phyloP scores from a whole-genome alignment of 2,113 vertebrate species.

The Pleuronectes platessa region DNA sequence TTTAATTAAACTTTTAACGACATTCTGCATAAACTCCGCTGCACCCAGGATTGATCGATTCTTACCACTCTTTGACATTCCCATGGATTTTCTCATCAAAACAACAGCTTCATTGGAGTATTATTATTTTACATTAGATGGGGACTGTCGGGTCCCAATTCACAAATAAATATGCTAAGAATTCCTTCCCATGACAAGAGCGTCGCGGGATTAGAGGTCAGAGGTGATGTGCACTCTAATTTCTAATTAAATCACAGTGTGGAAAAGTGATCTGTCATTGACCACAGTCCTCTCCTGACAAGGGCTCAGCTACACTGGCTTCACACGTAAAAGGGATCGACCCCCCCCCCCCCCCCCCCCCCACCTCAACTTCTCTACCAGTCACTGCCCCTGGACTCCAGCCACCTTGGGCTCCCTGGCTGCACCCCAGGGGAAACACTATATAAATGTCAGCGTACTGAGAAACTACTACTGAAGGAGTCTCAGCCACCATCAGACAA shows the following conservation, averaged over 20 bases:
- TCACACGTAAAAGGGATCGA: constrained; percentile 49
- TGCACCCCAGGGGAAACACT: constrained; percentile 68
- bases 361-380: constrained; percentile 24
- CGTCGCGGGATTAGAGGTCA: constrained; percentile 60
- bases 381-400: constrained; percentile 22
- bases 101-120: constrained; percentile 21
- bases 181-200: constrained; percentile 44
- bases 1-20: constrained; percentile 18
- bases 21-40: constrained; percentile 22
- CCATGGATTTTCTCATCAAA: constrained; percentile 31
- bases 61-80: constrained; percentile 4
- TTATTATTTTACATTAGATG: constrained; percentile 45
- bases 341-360: constrained; percentile 17
- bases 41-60: constrained; percentile 5
- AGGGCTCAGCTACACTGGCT: constrained; percentile 34
- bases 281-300: constrained; percentile 67
- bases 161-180: constrained; percentile 55
- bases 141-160: constrained; percentile 23
- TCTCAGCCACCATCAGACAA: constrained; percentile 37
- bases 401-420: constrained; percentile 54
- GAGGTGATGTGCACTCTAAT: constrained; percentile 65
- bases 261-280: constrained; percentile 78
- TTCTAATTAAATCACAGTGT: constrained; percentile 77
- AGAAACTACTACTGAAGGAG: constrained; percentile 39
- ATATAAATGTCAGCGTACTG: constrained; percentile 67